A percentile compares a stretch with the other conserved stretches of the same genome.
phyloP scores from a whole-genome alignment of 2,797 vertebrate species.

The Schizothorax lantsangensis region DNA sequence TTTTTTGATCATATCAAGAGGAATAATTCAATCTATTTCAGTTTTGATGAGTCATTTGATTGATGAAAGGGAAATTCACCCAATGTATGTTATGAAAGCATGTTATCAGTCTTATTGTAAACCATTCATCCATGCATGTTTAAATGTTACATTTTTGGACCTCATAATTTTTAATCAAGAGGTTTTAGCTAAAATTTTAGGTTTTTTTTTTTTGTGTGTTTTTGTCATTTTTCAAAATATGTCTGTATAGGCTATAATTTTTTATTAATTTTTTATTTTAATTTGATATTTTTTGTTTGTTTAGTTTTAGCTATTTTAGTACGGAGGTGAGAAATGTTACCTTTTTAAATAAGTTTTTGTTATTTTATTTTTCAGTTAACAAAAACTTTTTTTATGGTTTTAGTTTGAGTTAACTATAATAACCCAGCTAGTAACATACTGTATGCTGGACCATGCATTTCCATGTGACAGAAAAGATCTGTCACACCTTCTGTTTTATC shows the following conservation, averaged over 20 bases:
- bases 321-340: neutral
- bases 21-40: neutral
- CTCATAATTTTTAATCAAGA: no score
- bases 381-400: neutral
- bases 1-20: conserved; percentile 12
- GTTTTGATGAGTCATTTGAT: conserved; percentile 2
- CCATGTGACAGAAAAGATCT: neutral
- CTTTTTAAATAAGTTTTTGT: no score
- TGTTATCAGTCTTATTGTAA: neutral
- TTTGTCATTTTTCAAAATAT: no score
- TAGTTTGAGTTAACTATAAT: neutral
- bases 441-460: neutral
- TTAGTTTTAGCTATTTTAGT: neutral
- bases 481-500: neutral
- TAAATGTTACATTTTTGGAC: no score
- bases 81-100: neutral
- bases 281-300: no score
- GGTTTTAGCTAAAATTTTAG: no score
- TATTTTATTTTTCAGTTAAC: neutral
- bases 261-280: no score
- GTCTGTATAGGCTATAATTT: no score
- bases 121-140: neutral
- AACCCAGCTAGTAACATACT: neutral
- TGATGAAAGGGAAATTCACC: neutral
- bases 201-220: no score